Evolutionary conservation across 2,888 invertebrate species (phyloP).

Genomic region (Stenotaenia linearis): DNA sequence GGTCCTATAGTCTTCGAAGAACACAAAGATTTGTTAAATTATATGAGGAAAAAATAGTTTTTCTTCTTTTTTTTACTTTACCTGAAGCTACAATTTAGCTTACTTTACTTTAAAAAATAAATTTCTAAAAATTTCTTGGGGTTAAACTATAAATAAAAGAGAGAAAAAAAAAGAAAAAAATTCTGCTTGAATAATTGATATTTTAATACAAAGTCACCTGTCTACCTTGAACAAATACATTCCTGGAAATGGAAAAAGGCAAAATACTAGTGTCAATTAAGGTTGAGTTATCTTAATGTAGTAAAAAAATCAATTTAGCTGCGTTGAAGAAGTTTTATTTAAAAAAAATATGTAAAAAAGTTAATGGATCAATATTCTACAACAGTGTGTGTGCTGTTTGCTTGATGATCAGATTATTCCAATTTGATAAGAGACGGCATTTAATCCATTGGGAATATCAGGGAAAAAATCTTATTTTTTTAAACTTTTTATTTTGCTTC

Average conservation of each 20-base stretch:
- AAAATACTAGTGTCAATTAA: constrained; percentile 13
- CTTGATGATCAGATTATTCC: constrained; percentile 20
- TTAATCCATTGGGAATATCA: not conserved
- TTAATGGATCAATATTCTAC: not conserved
- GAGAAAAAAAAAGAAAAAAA: not conserved
- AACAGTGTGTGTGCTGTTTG: not conserved
- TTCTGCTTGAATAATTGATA: not conserved
- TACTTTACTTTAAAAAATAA: not conserved
- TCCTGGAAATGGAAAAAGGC: not conserved
- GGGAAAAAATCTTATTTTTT: not conserved
- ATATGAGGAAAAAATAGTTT: not conserved
- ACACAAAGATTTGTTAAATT: not conserved
- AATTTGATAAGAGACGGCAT: not conserved
- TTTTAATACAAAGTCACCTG: constrained; percentile 17
- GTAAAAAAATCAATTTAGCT: not conserved
- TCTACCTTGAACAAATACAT: not conserved
- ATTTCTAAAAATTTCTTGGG: not conserved
- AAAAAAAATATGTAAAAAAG: not conserved
- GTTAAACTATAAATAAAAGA: constrained; percentile 8
- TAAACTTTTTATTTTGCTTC: not conserved
- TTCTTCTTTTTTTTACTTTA: not conserved
- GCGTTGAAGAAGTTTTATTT: not conserved
- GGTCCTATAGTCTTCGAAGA: not conserved
- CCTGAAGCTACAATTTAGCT: not conserved
- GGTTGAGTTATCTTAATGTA: not conserved